Base-by-base conservation (phyloP, 1,140 invertebrate genomes). In the Heliconius congener region DNA sequence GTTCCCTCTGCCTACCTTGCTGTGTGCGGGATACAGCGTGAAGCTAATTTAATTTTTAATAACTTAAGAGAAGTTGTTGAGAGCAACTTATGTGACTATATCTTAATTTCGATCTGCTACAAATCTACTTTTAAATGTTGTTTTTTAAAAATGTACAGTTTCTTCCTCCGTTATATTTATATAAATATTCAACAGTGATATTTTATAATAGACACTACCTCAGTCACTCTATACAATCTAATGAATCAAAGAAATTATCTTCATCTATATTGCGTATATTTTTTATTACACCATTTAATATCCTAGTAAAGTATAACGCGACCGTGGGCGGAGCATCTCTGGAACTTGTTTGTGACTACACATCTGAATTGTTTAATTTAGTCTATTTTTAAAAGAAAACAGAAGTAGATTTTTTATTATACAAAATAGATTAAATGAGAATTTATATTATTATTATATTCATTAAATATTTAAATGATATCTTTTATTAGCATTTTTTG, bases 161-260 rank as follows among this genome's bases (percentile, higher is more conserved):
- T 30, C 13, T 3, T 66, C 13, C 23, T 23, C 60, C 60, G 60
- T 66, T 66, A 66, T 60, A 27, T 60, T 60, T 11, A 60, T 30
- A 27, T 66, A 66, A 66, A 66, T 66, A 66, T 66, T 27, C 60
- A 30, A 30, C 27, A 5, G 60, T 30, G 9, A 66, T 66, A 16
- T 66, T 66, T 66, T 27, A 27, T 66, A 27, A 66, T 27, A 66
- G 27, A 27, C 9, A 66, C 60, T 66, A 23, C 11, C 60, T 66
- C 60, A 66, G 60, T 30, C 27, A 30, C 60, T 66, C 1, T 39
- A 70, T 30, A 76, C 57, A 74, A 74, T 75, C 55, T 70, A 80
- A 80, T 80, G 55, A 80, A 73, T 80, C 79, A 80, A 76, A 73
- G 71, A 52, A 80, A 80, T 80, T 76, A 80, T 75, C 79, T 76